These are phyloP conservation scores for Mormyrus iriodes DNA, from an alignment of 2,113 vertebrate genomes.

Conservation along the genomic window DNA sequence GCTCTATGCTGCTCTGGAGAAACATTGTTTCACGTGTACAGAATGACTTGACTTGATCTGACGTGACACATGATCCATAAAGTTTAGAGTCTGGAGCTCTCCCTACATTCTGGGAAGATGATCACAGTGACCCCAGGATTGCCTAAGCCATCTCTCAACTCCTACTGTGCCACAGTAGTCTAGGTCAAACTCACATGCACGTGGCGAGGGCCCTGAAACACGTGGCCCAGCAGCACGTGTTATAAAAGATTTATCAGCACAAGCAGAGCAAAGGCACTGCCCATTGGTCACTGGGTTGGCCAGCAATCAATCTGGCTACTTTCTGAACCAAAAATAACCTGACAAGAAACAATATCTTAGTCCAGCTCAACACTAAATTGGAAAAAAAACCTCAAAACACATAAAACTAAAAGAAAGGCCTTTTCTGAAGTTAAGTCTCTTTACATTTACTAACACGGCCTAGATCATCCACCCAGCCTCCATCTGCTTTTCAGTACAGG, in stretches of 20 bases:
- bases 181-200: not conserved
- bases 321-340: not conserved
- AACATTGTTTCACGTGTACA: not conserved
- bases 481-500: not conserved
- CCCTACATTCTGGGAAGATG: not conserved
- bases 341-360: not conserved
- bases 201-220: not conserved
- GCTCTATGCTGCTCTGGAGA: not conserved
- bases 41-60: not conserved
- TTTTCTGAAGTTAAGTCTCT: not conserved
- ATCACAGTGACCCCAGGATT: not conserved
- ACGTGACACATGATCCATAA: not conserved
- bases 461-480: not conserved
- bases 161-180: not conserved
- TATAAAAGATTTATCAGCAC: not conserved
- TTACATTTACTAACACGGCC: not conserved
- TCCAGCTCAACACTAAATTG: not conserved
- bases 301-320: not conserved
- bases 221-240: not conserved
- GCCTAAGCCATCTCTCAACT: not conserved
- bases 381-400: not conserved
- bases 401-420: not conserved
- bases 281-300: not conserved
- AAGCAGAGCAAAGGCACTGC: not conserved
- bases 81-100: not conserved